These are phyloP conservation scores for Popillia japonica DNA, from an alignment of 1,140 invertebrate genomes.

Conservation along the genomic window DNA sequence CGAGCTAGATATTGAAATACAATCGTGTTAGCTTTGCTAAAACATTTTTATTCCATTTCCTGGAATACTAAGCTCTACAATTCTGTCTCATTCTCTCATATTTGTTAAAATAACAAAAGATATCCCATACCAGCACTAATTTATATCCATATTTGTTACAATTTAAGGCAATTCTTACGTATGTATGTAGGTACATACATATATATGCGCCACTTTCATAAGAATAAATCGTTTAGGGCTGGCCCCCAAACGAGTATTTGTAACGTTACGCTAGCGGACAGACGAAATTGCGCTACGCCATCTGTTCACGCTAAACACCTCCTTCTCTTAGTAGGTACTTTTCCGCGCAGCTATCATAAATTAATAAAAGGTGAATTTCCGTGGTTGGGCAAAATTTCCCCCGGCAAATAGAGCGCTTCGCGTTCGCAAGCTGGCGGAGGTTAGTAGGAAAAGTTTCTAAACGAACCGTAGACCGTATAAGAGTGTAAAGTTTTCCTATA, in stretches of 20 bases:
- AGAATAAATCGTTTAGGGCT: neutral
- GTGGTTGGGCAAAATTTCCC: too few relatives aligned
- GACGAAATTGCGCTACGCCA: neutral
- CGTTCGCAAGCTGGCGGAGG: neutral
- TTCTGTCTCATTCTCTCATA: too few relatives aligned
- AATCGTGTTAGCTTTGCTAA: too few relatives aligned
- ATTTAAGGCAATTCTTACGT: too few relatives aligned
- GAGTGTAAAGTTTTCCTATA: neutral
- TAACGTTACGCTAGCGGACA: neutral
- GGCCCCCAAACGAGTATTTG: neutral
- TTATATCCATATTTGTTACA: too few relatives aligned
- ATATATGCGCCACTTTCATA: neutral
- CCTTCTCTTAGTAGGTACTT: neutral
- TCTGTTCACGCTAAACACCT: neutral
- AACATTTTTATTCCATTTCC: too few relatives aligned
- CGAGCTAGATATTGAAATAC: too few relatives aligned
- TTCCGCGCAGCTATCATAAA: neutral
- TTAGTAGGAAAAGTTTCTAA: neutral
- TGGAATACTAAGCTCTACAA: too few relatives aligned
- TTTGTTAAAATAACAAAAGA: too few relatives aligned
- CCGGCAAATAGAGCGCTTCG: neutral
- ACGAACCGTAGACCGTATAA: neutral
- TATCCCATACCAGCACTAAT: too few relatives aligned
- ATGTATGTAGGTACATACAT: too few relatives aligned
- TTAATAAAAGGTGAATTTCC: neutral